Conservation (phyloP, 2,888 invertebrate species). For the Caenorhabditis zanzibari region DNA sequence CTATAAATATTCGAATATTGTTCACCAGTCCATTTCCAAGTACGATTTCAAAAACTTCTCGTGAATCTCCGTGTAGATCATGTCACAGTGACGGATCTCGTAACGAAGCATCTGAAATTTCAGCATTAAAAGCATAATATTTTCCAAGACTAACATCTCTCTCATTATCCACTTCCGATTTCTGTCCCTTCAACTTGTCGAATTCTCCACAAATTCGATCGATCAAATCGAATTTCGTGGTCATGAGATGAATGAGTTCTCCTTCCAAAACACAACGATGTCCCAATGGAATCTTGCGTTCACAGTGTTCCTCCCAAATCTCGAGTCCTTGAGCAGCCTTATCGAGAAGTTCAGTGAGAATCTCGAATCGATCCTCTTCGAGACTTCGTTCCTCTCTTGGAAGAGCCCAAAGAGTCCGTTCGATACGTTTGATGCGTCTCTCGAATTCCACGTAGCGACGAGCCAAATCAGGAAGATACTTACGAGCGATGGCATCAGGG, state of each 20-base stretch:
- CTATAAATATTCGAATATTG: background rate
- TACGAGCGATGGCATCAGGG: constrained; percentile 72
- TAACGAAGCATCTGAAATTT: constrained; percentile 76
- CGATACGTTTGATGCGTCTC: constrained; percentile 74
- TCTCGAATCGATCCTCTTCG: constrained; percentile 78
- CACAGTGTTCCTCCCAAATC: constrained; percentile 79
- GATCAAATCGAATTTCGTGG: constrained; percentile 76
- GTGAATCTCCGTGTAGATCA: constrained; percentile 78
- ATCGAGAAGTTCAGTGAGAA: constrained; percentile 79
- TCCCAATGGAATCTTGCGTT: constrained; percentile 71
- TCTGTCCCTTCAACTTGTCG: constrained; percentile 71
- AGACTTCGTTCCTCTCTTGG: constrained; percentile 70
- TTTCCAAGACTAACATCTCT: constrained; percentile 64
- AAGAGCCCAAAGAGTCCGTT: constrained; percentile 69
- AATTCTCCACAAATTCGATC: constrained; percentile 76
- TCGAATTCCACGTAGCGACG: constrained; percentile 76
- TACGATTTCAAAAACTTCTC: constrained; percentile 79
- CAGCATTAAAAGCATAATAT: background rate
- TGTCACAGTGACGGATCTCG: constrained; percentile 80
- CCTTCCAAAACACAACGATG: constrained; percentile 78
- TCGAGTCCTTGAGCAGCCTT: constrained; percentile 80
- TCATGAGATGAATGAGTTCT: constrained; percentile 74
- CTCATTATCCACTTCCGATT: constrained; percentile 72
- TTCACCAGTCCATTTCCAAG: constrained; percentile 79
- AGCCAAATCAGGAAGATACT: constrained; percentile 74